Conservation (phyloP, 2,888 invertebrate species). For the Schizaphis graminum region DNA sequence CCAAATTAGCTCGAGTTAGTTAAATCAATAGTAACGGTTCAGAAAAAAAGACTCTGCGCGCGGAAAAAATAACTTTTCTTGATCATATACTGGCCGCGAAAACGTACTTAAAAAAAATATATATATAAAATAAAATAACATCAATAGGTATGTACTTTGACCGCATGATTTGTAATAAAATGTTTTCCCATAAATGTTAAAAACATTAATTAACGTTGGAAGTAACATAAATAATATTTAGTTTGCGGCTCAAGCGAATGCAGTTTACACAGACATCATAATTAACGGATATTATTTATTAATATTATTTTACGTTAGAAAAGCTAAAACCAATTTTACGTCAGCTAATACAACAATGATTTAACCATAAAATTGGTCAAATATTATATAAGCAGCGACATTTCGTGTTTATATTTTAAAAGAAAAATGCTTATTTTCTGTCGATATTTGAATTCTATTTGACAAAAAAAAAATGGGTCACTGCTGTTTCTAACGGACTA, state of each 20-base stretch:
- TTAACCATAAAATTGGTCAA: not conserved
- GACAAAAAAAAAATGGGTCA: not conserved
- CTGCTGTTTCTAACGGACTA: not conserved
- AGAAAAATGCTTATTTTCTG: not conserved
- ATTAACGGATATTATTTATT: not conserved
- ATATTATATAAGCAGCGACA: not conserved
- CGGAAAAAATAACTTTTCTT: not conserved
- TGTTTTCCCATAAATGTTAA: not conserved
- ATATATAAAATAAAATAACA: not conserved
- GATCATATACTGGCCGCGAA: not conserved
- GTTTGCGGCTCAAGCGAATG: not conserved
- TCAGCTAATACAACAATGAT: not conserved
- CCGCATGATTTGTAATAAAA: not conserved
- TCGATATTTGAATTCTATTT: not conserved
- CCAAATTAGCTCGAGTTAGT: conserved; percentile 47
- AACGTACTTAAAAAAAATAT: not conserved
- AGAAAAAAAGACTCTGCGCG: not conserved
- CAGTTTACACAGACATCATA: not conserved
- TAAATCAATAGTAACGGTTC: conserved; percentile 51
- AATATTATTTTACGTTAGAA: not conserved
- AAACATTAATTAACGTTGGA: conserved; percentile 9
- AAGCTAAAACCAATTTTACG: not conserved
- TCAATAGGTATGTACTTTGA: not conserved
- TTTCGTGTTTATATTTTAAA: not conserved
- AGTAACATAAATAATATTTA: conserved; percentile 11